phyloP scores from a whole-genome alignment of 2,797 vertebrate species.

The Oceanodroma leucorhoa region DNA sequence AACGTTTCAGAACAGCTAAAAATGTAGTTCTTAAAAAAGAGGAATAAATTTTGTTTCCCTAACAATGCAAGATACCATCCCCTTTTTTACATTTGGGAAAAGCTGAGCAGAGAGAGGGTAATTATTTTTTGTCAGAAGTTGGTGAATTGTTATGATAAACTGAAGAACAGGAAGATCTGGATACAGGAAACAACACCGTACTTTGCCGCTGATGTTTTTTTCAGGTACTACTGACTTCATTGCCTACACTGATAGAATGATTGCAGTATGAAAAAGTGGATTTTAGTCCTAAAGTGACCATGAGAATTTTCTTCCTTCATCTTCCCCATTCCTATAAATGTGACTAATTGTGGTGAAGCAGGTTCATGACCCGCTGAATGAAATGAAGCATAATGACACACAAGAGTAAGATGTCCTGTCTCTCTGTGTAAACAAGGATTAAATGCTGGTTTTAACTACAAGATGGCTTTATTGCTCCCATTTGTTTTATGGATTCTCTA shows the following conservation, averaged over 20 bases:
- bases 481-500: slow-evolving; percentile 39
- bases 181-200: background rate
- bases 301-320: background rate
- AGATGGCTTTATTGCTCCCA: background rate
- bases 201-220: background rate
- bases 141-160: background rate
- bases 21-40: background rate
- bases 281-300: background rate
- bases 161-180: background rate
- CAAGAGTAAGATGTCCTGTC: background rate
- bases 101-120: background rate
- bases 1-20: background rate
- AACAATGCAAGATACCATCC: background rate
- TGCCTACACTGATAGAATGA: background rate
- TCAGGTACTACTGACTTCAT: background rate
- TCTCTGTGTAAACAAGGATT: background rate
- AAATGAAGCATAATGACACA: background rate
- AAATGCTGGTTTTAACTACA: background rate
- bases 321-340: background rate
- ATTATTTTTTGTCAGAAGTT: background rate
- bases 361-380: background rate
- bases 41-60: background rate
- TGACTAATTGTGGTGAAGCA: background rate
- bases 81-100: background rate
- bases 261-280: background rate